Evolutionary conservation across 2,888 invertebrate species (phyloP).

Genomic region (Macroteleia sp.): DNA sequence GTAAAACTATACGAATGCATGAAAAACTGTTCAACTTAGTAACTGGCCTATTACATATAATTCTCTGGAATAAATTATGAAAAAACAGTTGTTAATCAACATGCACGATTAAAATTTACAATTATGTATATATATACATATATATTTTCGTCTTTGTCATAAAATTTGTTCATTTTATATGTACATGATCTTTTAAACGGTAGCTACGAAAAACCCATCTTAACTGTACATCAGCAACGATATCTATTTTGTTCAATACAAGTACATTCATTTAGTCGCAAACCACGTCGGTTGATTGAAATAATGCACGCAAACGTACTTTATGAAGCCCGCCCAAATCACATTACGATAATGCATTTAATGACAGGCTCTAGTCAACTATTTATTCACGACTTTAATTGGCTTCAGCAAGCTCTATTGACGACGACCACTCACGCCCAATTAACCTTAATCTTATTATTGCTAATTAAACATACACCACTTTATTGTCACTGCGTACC

Average conservation of each 20-base stretch:
- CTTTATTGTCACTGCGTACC: conserved; percentile 63
- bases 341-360: conserved; percentile 53
- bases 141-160: conserved; percentile 21
- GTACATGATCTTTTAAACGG: conserved; percentile 26
- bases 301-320: conserved; percentile 56
- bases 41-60: conserved; percentile 36
- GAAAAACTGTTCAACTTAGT: conserved; percentile 50
- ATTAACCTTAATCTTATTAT: conserved; percentile 65
- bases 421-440: conserved; percentile 62
- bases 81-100: conserved; percentile 32
- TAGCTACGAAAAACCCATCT: conserved; percentile 11
- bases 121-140: conserved; percentile 47
- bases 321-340: conserved; percentile 51
- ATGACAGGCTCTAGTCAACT: conserved; percentile 37
- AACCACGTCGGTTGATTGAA: conserved; percentile 52
- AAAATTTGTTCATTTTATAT: conserved; percentile 52
- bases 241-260: conserved; percentile 41
- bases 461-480: conserved; percentile 65
- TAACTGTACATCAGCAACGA: conserved; percentile 46
- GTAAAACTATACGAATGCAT: conserved; percentile 33
- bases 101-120: conserved; percentile 39
- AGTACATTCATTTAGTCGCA: conserved; percentile 49
- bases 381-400: conserved; percentile 64
- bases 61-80: conserved; percentile 30
- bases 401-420: conserved; percentile 58